Conservation (phyloP, 2,888 invertebrate species). For the Odontothrips loti region DNA sequence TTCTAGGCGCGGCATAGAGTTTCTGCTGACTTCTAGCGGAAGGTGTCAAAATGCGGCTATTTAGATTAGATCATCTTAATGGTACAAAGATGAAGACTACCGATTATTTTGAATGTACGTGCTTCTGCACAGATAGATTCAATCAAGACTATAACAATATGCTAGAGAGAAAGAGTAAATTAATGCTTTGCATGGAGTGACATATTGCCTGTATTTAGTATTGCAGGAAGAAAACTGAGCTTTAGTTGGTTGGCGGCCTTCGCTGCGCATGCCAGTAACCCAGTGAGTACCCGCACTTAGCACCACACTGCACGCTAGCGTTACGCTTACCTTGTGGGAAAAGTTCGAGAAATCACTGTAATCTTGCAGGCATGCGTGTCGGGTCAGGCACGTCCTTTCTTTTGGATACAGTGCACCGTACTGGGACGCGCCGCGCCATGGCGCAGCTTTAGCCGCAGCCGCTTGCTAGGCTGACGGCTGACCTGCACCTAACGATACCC, state of each 20-base stretch:
- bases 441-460: too few species aligned
- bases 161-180: constrained; percentile 1
- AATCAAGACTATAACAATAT: background rate
- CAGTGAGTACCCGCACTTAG: constrained; percentile 21
- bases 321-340: background rate
- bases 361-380: too few species aligned
- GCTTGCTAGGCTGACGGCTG: too few species aligned
- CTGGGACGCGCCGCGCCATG: too few species aligned
- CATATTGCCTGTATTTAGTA: constrained; percentile 25
- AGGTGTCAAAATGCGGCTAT: background rate
- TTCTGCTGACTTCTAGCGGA: background rate
- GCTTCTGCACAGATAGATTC: constrained; percentile 26
- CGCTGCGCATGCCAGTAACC: constrained; percentile 7
- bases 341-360: background rate
- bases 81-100: background rate
- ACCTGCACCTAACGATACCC: too few species aligned
- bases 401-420: too few species aligned
- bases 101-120: constrained; percentile 29
- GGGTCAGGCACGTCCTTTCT: too few species aligned
- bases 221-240: constrained; percentile 26
- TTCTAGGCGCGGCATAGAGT: background rate
- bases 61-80: background rate
- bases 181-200: constrained; percentile 22
- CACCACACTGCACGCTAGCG: constrained; percentile 11
- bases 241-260: constrained; percentile 21